Base-by-base conservation (phyloP, 2,888 invertebrate genomes). In the Dasypogon diadema region DNA sequence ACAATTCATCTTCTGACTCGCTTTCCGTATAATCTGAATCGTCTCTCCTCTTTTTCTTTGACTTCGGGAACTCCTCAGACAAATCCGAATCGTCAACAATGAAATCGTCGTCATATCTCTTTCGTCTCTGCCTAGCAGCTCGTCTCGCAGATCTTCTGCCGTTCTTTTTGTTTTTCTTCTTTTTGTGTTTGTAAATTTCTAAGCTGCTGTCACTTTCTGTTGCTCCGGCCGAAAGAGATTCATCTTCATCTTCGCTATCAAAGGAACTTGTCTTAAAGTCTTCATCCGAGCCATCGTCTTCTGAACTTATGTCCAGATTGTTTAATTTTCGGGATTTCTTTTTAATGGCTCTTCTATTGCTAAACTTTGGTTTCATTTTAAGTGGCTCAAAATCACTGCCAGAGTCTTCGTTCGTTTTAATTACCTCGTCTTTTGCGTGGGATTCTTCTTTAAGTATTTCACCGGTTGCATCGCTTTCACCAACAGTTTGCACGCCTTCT, bases 271-370 rank as follows among this genome's bases (percentile, higher is more conserved):
- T 94, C 83, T 95, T 94, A 83, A 97, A 97, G 85, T 97, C 97
- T 84, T 97, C 97, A 82, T 97, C 97, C 0, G 93, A 94, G 75
- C 90, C 91, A 84, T 95, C 93, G 79, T 95, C 93, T 82, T 93
- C 93, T 48, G 93, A 93, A 54, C 91, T 91, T n/a, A 92, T 91
- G 81, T 95, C 94, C 70, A 96, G 86, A 60, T 92, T 92, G 82
- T 95, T 95, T 54, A 96, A 85, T 81, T 93, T 93, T 26, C 94
- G 88, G 37, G 91, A 89, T 81, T 93, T 93, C 82, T 92, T 91
- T 79, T 87, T 87, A 12, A 83, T 80, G 63, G 81, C 82, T 5
- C 72, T 76, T 12, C 76, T 78, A 4, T 16, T 56, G 1, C 22
- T 14, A 10, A 65, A 12, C 10, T 80, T 81, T 10, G 81, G 79